Percentiles rank a stretch among this genome's conserved stretches.
phyloP scores from a whole-genome alignment of 1,140 invertebrate genomes.

The Drosophila baimaii region DNA sequence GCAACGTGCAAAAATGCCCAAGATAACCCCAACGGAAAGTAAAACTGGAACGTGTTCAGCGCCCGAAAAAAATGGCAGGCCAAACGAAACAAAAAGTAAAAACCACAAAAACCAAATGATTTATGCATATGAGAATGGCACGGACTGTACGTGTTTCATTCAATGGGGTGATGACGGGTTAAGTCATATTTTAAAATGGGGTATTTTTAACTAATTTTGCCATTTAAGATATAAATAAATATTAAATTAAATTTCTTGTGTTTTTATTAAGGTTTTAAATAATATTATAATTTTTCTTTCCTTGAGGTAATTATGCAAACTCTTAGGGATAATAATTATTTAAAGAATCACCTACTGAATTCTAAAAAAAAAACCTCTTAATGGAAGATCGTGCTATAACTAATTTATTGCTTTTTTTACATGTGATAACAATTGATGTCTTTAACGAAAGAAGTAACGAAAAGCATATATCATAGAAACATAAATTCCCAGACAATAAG shows the following conservation, averaged over 20 bases:
- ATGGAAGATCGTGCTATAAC: neutral
- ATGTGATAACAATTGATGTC: neutral
- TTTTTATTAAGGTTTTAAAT: no score
- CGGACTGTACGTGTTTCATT: constrained; percentile 25
- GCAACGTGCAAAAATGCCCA: constrained; percentile 76
- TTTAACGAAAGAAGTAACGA: no score
- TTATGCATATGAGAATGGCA: constrained; percentile 53
- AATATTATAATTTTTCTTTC: no score
- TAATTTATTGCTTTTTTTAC: neutral
- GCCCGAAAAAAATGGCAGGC: constrained; percentile 12
- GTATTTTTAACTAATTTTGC: neutral
- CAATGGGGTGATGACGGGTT: neutral
- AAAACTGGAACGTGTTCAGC: constrained; percentile 62
- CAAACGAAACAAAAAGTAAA: constrained; percentile 32
- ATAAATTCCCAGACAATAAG: neutral
- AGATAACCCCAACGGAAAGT: constrained; percentile 48
- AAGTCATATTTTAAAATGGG: neutral
- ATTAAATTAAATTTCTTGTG: no score
- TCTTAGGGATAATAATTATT: no score
- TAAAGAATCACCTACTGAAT: neutral
- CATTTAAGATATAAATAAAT: no score
- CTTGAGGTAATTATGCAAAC: neutral
- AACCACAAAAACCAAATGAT: constrained; percentile 47
- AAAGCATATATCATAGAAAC: neutral
- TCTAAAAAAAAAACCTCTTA: neutral